A percentile compares a stretch with the other conserved stretches of the same genome.
Conservation (phyloP, 2,113 vertebrate species). For the Falcunculus frontatus region DNA sequence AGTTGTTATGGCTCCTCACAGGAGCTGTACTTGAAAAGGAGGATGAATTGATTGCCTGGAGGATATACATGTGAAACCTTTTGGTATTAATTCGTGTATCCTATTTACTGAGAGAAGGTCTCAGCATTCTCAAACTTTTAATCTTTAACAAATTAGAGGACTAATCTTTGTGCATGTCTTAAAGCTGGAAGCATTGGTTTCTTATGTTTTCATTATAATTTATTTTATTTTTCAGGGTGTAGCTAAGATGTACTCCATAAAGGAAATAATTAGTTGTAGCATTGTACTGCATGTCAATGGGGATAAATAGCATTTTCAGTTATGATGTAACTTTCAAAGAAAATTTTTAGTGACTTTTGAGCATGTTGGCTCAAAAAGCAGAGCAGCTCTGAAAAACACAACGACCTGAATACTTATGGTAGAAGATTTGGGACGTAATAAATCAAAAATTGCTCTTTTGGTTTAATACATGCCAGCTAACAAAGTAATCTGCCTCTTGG, state of each 20-base stretch:
- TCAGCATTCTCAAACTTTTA: neutral
- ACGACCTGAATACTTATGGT: neutral
- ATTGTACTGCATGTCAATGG: neutral
- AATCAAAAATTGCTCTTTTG: neutral
- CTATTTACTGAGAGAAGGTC: neutral
- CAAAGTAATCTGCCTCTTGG: neutral
- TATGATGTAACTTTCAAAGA: neutral
- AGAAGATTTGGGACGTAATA: neutral
- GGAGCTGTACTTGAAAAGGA: neutral
- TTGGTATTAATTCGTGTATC: neutral
- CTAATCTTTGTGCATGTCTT: neutral
- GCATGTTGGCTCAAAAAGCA: neutral
- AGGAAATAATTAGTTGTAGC: neutral
- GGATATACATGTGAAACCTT: neutral
- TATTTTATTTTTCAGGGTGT: neutral
- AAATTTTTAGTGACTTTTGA: neutral
- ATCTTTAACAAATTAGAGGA: neutral
- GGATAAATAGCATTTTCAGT: neutral
- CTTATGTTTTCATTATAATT: neutral
- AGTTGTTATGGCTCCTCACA: neutral
- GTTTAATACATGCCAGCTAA: neutral
- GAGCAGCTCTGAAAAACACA: neutral
- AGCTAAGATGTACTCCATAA: neutral
- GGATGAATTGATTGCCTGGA: neutral
- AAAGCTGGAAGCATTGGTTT: neutral